Conservation (phyloP, 2,797 vertebrate genomes). For the Rhyacichthys aspro region DNA sequence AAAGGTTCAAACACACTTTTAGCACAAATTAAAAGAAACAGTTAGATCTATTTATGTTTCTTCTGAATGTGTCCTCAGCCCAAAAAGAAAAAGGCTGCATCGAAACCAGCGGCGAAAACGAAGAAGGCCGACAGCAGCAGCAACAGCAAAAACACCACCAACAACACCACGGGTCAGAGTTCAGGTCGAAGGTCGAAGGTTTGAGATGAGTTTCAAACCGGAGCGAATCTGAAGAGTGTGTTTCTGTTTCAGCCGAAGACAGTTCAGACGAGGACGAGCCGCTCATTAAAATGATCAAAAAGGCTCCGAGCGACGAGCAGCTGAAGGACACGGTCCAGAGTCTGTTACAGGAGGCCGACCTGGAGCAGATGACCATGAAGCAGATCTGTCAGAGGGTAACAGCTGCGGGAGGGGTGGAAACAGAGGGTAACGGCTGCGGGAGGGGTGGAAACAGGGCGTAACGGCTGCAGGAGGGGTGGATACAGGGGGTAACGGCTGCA, state of each 20-base stretch:
- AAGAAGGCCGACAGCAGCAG: constrained; percentile 98
- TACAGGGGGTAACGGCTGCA: no score
- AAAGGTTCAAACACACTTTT: no score
- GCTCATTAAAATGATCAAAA: constrained; percentile 92
- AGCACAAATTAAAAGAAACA: no score
- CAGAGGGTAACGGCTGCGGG: no score
- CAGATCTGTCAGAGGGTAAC: constrained; percentile 92
- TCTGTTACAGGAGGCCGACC: constrained; percentile 87
- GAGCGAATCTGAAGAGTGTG: neutral
- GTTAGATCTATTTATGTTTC: neutral
- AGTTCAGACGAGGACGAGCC: constrained; percentile 94
- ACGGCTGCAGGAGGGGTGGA: no score
- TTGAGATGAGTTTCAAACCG: no score
- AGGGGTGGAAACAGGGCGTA: no score
- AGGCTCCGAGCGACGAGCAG: constrained; percentile 88
- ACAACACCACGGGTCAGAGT: constrained; percentile 77
- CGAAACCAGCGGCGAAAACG: constrained; percentile 82
- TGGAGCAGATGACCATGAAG: constrained; percentile 98
- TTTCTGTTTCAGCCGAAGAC: constrained; percentile 70
- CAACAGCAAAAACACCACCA: constrained; percentile 82
- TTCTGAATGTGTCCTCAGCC: constrained; percentile 80
- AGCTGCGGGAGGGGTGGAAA: no score
- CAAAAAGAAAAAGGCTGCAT: constrained; percentile 78
- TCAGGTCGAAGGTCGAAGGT: no score
- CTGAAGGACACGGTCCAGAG: constrained; percentile 88